A percentile compares a stretch with the other conserved stretches of the same genome.
Evolutionary conservation across 1,140 invertebrate species (phyloP).

Genomic region (Drosophila kohkoa): DNA sequence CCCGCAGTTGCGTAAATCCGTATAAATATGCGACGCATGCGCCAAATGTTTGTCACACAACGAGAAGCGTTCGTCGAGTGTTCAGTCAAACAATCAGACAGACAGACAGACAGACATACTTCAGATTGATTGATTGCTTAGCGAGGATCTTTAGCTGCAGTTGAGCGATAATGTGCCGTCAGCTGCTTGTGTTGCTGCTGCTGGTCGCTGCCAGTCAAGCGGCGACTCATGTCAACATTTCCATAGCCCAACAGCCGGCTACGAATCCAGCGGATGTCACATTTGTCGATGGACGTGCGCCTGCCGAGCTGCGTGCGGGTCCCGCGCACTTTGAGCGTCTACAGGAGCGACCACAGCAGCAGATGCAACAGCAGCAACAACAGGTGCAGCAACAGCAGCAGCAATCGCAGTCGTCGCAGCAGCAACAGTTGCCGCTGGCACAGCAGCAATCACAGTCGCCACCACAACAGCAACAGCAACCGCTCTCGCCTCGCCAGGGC

Average conservation of each 20-base stretch:
- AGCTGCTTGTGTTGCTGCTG: conserved; percentile 56
- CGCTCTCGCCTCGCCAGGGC: conserved; percentile 53
- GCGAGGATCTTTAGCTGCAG: conserved; percentile 11
- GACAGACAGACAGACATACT: neutral
- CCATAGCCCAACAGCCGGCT: conserved; percentile 76
- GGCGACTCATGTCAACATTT: conserved; percentile 78
- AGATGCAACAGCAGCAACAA: conserved; percentile 35
- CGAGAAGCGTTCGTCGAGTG: conserved; percentile 46
- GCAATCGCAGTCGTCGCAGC: conserved; percentile 15
- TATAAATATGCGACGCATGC: conserved; percentile 76
- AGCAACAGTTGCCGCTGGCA: neutral
- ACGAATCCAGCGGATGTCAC: conserved; percentile 78
- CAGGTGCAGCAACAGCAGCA: conserved; percentile 12
- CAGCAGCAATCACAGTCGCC: conserved; percentile 26
- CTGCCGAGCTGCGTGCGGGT: conserved; percentile 70
- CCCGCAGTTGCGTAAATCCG: conserved; percentile 23
- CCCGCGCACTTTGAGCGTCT: conserved; percentile 60
- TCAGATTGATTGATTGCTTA: conserved; percentile 7
- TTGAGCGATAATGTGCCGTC: conserved; percentile 44
- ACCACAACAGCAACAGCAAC: conserved; percentile 40
- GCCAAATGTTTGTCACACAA: conserved; percentile 58
- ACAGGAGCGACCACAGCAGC: conserved; percentile 59
- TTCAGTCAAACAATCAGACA: conserved; percentile 11
- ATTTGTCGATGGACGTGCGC: conserved; percentile 70
- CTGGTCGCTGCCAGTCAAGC: conserved; percentile 56